Conservation (phyloP, 92 coral and sea anemone genomes). For the Chrysogorgia sp. region DNA sequence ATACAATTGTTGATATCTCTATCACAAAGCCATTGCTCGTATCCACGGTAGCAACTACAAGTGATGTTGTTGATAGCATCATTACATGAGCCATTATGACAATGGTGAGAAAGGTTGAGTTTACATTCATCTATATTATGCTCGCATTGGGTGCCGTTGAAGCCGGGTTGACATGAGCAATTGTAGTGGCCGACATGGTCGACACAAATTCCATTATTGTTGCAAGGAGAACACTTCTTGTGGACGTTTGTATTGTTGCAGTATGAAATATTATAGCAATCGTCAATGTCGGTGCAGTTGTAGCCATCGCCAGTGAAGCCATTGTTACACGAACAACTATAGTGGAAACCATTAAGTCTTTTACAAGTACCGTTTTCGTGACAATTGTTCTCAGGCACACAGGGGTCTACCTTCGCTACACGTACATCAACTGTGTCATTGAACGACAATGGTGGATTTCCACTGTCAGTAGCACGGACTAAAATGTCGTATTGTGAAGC, state of each 20-base stretch:
- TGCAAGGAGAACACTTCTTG: slow-evolving; percentile 71
- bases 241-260: slow-evolving; percentile 46
- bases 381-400: slow-evolving; percentile 65
- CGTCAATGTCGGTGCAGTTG: slow-evolving; percentile 78
- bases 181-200: too few species aligned
- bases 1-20: slow-evolving; percentile 58
- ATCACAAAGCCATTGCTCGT: slow-evolving; percentile 70
- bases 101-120: background rate
- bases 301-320: slow-evolving; percentile 81
- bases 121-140: slow-evolving; percentile 75
- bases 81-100: slow-evolving; percentile 56
- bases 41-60: slow-evolving; percentile 77
- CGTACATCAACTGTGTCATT: slow-evolving; percentile 66
- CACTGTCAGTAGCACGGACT: slow-evolving; percentile 70
- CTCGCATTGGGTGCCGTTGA: slow-evolving; percentile 62
- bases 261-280: slow-evolving; percentile 58
- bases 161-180: slow-evolving; percentile 72
- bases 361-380: slow-evolving; percentile 73
- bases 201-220: slow-evolving; percentile 53
- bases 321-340: slow-evolving; percentile 70
- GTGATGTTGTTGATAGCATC: slow-evolving; percentile 71
- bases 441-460: slow-evolving; percentile 60
- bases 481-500: slow-evolving; percentile 50
- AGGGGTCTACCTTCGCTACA: slow-evolving; percentile 81
- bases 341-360: slow-evolving; percentile 71